Conservation (phyloP, 2,797 vertebrate species). For the Microcaecilia unicolor region DNA sequence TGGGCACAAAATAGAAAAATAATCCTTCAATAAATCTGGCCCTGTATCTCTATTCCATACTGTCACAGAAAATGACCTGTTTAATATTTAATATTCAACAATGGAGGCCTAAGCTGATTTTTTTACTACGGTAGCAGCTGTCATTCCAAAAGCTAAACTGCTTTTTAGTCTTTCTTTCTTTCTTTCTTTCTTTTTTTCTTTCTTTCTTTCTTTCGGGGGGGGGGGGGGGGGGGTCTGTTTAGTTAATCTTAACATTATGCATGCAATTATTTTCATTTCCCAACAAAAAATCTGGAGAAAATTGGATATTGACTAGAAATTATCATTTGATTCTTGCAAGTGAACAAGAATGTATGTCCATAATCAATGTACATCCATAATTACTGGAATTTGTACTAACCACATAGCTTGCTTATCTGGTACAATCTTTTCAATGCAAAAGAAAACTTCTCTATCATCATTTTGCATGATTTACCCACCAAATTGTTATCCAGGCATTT, state of each 20-base stretch:
- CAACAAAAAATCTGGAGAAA: constrained; percentile 36
- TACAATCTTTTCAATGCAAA: constrained; percentile 27
- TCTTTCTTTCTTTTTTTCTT: too few species aligned
- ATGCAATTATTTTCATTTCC: constrained; percentile 33
- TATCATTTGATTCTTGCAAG: constrained; percentile 40
- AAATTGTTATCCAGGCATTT: too few species aligned
- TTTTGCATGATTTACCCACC: too few species aligned
- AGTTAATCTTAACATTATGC: constrained; percentile 29
- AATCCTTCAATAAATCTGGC: too few species aligned
- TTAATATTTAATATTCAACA: constrained; percentile 45
- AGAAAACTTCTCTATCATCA: constrained; percentile 24
- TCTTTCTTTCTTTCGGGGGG: too few species aligned
- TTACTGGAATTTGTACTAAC: constrained; percentile 32
- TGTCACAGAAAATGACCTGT: constrained; percentile 44
- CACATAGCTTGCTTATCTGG: constrained; percentile 22
- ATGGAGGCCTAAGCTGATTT: constrained; percentile 23
- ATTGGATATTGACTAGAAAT: constrained; percentile 36
- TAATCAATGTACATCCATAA: constrained; percentile 22
- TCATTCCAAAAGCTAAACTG: constrained; percentile 22
- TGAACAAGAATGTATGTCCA: too few species aligned
- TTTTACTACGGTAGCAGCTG: constrained; percentile 1
- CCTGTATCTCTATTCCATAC: constrained; percentile 22
- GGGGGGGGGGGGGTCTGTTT: too few species aligned
- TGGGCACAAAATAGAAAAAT: too few species aligned
- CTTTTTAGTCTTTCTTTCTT: too few species aligned